These are phyloP conservation scores for Amphibalanus amphitrite DNA, from an alignment of 1,140 invertebrate species.

Conservation along the genomic window DNA sequence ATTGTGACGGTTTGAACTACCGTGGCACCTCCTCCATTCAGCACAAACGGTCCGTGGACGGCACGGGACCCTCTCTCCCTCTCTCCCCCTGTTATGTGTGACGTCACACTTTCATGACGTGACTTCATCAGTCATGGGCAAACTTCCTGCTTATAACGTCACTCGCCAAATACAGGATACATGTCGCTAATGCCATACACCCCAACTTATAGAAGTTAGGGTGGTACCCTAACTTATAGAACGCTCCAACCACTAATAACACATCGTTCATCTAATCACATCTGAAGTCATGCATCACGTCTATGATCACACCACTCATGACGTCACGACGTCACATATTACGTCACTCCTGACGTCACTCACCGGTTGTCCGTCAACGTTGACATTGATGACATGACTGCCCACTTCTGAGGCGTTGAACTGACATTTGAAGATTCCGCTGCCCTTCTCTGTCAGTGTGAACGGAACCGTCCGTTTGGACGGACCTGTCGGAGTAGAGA, in stretches of 20 bases:
- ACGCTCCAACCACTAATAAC: not conserved
- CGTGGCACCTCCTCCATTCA: too few species aligned
- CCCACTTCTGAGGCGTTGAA: not conserved
- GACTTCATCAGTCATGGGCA: too few species aligned
- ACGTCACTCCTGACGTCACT: not conserved
- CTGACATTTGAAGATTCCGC: not conserved
- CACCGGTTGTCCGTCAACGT: not conserved
- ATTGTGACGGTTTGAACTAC: too few species aligned
- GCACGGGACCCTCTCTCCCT: too few species aligned
- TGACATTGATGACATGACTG: not conserved
- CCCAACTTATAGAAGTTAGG: not conserved
- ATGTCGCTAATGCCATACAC: not conserved
- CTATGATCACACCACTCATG: not conserved
- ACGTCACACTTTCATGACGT: too few species aligned
- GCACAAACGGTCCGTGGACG: too few species aligned
- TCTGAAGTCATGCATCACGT: not conserved
- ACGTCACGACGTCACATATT: not conserved
- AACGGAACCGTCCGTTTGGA: not conserved
- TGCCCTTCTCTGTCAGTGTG: not conserved
- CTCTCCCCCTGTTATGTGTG: too few species aligned
- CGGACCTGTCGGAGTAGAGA: not conserved
- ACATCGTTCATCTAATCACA: not conserved
- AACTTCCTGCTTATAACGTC: too few species aligned
- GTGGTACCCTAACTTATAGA: not conserved
- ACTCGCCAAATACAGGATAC: not conserved